A percentile compares a stretch with the other conserved stretches of the same genome.
phyloP scores from a whole-genome alignment of 2,888 invertebrate genomes.

The Pyrrhia umbra region DNA sequence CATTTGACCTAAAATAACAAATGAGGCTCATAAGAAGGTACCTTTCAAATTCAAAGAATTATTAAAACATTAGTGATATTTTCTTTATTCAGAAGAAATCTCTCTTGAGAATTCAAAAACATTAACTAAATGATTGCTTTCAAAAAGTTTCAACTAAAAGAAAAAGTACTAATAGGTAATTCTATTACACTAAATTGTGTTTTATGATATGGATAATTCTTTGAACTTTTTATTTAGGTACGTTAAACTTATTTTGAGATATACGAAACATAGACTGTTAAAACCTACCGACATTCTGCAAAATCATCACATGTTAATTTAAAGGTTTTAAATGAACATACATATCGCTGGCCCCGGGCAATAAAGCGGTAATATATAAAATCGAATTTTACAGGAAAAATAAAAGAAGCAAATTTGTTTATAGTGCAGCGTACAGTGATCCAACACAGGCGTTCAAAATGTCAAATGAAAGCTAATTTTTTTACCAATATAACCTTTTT shows the following conservation, averaged over 20 bases:
- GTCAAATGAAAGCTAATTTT: too few relatives aligned
- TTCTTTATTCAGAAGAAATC: constrained; percentile 23
- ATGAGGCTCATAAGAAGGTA: background rate
- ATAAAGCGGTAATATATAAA: too few relatives aligned
- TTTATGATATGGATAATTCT: constrained; percentile 1
- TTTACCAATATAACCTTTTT: too few relatives aligned
- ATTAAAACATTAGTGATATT: constrained; percentile 20
- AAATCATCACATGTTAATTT: too few relatives aligned
- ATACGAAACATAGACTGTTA: background rate
- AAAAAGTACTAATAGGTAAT: constrained; percentile 2
- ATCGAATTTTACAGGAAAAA: too few relatives aligned
- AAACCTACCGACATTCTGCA: too few relatives aligned
- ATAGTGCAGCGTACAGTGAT: too few relatives aligned
- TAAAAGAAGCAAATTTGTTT: too few relatives aligned
- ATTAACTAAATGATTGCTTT: constrained; percentile 43
- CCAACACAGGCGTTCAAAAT: too few relatives aligned
- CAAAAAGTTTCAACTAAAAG: constrained; percentile 21
- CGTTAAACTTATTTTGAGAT: background rate
- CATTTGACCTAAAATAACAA: background rate
- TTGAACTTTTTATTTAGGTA: background rate
- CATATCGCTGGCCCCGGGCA: too few relatives aligned
- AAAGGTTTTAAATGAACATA: too few relatives aligned
- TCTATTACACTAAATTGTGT: constrained; percentile 1
- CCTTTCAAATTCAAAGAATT: background rate
- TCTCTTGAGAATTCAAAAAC: constrained; percentile 39